Conservation (phyloP, 2,797 vertebrate genomes). For the Gorsachius magnificus region DNA sequence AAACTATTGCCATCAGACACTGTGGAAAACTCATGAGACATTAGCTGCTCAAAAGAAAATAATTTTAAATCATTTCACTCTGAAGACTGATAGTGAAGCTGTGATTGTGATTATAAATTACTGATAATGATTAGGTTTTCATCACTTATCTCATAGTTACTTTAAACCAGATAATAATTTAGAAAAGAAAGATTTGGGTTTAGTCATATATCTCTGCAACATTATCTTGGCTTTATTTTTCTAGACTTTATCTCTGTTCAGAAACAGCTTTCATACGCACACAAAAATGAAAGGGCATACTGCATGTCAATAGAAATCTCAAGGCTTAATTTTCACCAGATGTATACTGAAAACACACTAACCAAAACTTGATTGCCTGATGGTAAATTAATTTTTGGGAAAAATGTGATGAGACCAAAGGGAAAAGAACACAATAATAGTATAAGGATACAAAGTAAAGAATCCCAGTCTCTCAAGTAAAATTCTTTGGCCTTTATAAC, state of each 20-base stretch:
- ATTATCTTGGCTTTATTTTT: slow-evolving; percentile 37
- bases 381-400: neutral
- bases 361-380: neutral
- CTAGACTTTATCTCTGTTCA: slow-evolving; percentile 36
- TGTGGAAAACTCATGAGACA: slow-evolving; percentile 41
- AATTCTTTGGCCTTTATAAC: neutral
- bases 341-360: neutral
- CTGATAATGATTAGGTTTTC: slow-evolving; percentile 34
- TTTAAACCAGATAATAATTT: slow-evolving; percentile 54
- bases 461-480: neutral
- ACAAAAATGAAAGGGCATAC: neutral
- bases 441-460: neutral
- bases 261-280: neutral
- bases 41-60: slow-evolving; percentile 55
- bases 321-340: neutral
- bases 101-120: slow-evolving; percentile 50
- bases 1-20: slow-evolving; percentile 23
- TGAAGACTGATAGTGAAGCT: slow-evolving; percentile 42
- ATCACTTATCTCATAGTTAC: slow-evolving; percentile 55
- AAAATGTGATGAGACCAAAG: neutral
- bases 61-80: slow-evolving; percentile 52
- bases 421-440: neutral
- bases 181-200: slow-evolving; percentile 46
- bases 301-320: neutral
- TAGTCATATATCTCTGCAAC: slow-evolving; percentile 21